Percentiles rank a stretch among this genome's conserved stretches.
These are phyloP conservation scores for Limulus polyphemus DNA, from an alignment of 2,888 invertebrate genomes.

Conservation along the genomic window DNA sequence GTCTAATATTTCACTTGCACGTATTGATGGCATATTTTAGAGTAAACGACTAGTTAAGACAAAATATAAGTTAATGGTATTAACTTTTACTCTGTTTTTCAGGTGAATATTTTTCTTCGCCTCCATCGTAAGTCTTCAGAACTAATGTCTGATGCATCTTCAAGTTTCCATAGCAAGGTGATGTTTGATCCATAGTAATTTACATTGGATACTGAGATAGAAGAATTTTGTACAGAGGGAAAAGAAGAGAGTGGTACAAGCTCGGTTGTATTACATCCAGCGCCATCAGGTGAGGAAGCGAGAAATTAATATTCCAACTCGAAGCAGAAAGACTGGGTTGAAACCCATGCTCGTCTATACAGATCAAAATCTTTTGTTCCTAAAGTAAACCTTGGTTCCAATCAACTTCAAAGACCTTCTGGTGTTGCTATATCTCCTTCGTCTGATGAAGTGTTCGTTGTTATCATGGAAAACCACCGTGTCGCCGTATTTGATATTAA, in stretches of 20 bases:
- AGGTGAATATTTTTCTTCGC: neutral
- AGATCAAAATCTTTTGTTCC: slow-evolving; percentile 43
- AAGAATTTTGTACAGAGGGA: too few relatives aligned
- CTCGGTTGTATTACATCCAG: neutral
- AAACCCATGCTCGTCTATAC: slow-evolving; percentile 16
- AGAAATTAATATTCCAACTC: neutral
- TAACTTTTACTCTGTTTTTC: neutral
- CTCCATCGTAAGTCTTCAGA: neutral
- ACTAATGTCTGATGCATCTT: neutral
- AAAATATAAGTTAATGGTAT: too few relatives aligned
- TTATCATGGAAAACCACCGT: slow-evolving; percentile 49
- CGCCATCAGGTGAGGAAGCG: neutral
- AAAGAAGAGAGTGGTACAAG: too few relatives aligned
- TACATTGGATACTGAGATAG: neutral
- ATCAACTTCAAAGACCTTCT: slow-evolving; percentile 47
- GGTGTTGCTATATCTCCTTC: slow-evolving; percentile 54
- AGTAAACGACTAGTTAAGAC: too few relatives aligned
- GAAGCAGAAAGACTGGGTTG: neutral
- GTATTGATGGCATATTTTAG: too few relatives aligned
- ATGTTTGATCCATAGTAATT: neutral
- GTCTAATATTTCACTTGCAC: too few relatives aligned
- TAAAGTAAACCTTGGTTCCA: slow-evolving; percentile 45
- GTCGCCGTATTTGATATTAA: slow-evolving; percentile 42
- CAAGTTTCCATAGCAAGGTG: neutral
- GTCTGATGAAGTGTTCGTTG: slow-evolving; percentile 51